Percentiles rank a stretch among this genome's conserved stretches.
These are phyloP conservation scores for Barnardius zonarius DNA, from an alignment of 2,113 vertebrate species.

Conservation along the genomic window DNA sequence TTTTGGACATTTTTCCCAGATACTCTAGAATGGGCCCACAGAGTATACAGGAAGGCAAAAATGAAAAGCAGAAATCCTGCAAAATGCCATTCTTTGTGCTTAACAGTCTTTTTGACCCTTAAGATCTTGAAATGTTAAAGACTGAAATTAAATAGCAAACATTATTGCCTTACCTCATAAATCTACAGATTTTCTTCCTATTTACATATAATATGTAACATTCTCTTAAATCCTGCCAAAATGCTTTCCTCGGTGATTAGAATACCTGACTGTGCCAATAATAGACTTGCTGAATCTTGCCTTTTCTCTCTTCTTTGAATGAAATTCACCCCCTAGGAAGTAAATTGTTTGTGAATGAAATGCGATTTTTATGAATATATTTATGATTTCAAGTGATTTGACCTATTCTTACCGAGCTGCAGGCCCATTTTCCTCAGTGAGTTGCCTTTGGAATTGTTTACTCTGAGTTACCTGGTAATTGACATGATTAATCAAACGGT, in stretches of 20 bases:
- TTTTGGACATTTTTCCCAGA: background rate
- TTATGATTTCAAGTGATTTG: background rate
- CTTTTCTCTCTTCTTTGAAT: constrained; percentile 2
- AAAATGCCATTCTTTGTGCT: background rate
- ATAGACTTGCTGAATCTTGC: background rate
- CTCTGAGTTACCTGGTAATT: background rate
- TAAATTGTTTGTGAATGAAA: constrained; percentile 31
- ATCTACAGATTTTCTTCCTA: background rate
- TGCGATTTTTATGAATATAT: constrained; percentile 9
- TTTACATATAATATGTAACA: background rate
- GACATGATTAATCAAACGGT: background rate
- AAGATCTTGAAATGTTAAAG: background rate
- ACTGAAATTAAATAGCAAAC: background rate
- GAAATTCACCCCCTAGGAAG: constrained; percentile 5
- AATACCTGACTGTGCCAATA: background rate
- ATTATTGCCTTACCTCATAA: background rate
- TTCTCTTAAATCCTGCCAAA: background rate
- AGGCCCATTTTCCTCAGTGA: background rate
- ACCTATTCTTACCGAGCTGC: background rate
- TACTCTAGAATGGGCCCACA: background rate
- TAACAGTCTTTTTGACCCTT: background rate
- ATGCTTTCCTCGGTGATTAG: background rate
- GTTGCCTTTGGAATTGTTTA: constrained; percentile 8
- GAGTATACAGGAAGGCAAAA: background rate
- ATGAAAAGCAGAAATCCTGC: background rate